Conservation (phyloP, 2,797 vertebrate species). For the Anomalospiza imberbis region DNA sequence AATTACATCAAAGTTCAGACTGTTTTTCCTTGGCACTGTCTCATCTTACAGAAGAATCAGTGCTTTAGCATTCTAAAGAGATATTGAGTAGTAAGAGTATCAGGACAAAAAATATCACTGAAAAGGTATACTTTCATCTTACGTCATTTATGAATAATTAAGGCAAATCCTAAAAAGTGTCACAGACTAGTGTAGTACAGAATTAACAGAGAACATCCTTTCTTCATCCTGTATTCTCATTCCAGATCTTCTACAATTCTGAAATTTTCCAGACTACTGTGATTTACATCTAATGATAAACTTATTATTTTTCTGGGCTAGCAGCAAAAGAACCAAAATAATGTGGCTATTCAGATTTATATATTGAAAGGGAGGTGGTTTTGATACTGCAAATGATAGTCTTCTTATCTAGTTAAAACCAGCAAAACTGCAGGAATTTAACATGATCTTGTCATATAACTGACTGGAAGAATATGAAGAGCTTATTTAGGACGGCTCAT, state of each 20-base stretch:
- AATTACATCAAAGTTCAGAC: neutral
- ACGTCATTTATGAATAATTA: neutral
- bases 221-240: neutral
- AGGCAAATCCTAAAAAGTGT: neutral
- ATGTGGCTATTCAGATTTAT: neutral
- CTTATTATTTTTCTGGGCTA: neutral
- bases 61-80: neutral
- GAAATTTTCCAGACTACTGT: neutral
- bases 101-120: neutral
- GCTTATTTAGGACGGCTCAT: neutral
- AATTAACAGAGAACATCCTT: neutral
- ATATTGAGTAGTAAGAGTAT: neutral
- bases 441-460: neutral
- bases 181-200: too few species aligned
- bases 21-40: neutral
- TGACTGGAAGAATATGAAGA: neutral
- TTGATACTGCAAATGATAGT: neutral
- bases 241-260: neutral
- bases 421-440: neutral
- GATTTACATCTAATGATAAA: neutral
- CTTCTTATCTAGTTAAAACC: neutral
- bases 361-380: neutral
- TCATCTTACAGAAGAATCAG: neutral
- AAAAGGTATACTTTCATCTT: neutral
- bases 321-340: neutral